phyloP scores from a whole-genome alignment of 2,797 vertebrate species.

The Chaetophractus vellerosus region DNA sequence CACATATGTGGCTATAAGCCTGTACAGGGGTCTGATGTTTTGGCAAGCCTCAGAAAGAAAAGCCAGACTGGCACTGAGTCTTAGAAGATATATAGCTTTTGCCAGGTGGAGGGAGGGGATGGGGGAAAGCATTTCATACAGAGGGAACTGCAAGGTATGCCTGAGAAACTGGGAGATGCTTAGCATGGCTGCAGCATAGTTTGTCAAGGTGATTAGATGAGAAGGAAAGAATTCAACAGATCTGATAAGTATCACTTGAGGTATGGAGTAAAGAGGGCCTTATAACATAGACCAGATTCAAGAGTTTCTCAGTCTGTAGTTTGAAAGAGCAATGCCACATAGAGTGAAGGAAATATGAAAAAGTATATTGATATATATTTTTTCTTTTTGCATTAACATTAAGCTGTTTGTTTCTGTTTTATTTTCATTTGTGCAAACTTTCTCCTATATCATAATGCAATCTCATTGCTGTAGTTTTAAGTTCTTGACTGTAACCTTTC shows the following conservation, averaged over 20 bases:
- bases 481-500: slow-evolving; percentile 69
- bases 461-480: slow-evolving; percentile 43
- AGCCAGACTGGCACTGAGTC: not conserved
- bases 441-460: slow-evolving; percentile 3
- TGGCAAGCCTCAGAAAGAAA: slow-evolving; percentile 14
- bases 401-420: slow-evolving; percentile 19
- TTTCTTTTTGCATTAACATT: not conserved
- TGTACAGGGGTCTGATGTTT: not conserved
- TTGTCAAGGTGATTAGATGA: not conserved
- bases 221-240: not conserved
- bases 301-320: not conserved
- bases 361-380: not conserved
- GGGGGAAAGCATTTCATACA: not conserved
- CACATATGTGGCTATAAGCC: not conserved
- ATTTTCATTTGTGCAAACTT: slow-evolving; percentile 65
- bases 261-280: not conserved
- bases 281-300: not conserved
- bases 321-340: not conserved
- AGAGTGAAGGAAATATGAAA: slow-evolving; percentile 29
- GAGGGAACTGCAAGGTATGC: not conserved
- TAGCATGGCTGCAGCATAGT: not conserved
- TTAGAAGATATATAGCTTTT: not conserved
- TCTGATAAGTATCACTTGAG: not conserved
- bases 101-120: not conserved
- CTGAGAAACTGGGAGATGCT: not conserved